Evolutionary conservation across 2,113 vertebrate species (phyloP).

Genomic region (Tetraodon nigroviridis): DNA sequence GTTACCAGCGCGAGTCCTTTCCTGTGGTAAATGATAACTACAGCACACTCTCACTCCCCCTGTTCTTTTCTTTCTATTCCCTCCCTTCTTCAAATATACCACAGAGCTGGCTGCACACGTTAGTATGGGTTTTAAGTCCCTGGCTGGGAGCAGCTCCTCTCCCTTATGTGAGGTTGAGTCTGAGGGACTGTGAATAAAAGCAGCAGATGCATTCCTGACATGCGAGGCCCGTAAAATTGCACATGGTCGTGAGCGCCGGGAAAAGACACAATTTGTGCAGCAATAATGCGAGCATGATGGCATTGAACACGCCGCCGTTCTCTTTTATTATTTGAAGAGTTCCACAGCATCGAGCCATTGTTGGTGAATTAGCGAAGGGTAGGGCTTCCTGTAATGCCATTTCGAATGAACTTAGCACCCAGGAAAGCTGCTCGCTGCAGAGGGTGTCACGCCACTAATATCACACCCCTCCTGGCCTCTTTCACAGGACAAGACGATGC

Average conservation of each 20-base stretch:
- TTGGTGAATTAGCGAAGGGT: conserved; percentile 41
- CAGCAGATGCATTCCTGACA: conserved; percentile 43
- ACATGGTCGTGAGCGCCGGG: conserved; percentile 23
- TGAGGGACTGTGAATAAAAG: conserved; percentile 45
- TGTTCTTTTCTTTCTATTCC: neutral
- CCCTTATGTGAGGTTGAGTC: conserved; percentile 35
- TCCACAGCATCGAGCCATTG: conserved; percentile 57
- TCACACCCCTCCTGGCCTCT: conserved; percentile 46
- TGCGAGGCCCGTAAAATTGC: conserved; percentile 24
- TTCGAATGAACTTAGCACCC: conserved; percentile 25
- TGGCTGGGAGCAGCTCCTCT: conserved; percentile 46
- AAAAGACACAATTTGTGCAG: conserved; percentile 29
- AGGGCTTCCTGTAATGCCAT: conserved; percentile 29
- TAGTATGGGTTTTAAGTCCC: conserved; percentile 63
- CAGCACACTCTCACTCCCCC: conserved; percentile 27
- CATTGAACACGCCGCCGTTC: conserved; percentile 55
- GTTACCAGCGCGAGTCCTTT: conserved; percentile 66
- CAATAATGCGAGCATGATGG: conserved; percentile 46
- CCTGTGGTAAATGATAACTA: conserved; percentile 58
- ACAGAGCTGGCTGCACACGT: conserved; percentile 62
- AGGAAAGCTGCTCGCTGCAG: conserved; percentile 25
- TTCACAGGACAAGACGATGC: conserved; percentile 90
- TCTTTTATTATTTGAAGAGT: conserved; percentile 62
- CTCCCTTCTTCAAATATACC: conserved; percentile 34
- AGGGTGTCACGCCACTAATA: conserved; percentile 55